Base-by-base conservation (phyloP, 1,140 invertebrate genomes). In the Lamellibrachia luymesi region DNA sequence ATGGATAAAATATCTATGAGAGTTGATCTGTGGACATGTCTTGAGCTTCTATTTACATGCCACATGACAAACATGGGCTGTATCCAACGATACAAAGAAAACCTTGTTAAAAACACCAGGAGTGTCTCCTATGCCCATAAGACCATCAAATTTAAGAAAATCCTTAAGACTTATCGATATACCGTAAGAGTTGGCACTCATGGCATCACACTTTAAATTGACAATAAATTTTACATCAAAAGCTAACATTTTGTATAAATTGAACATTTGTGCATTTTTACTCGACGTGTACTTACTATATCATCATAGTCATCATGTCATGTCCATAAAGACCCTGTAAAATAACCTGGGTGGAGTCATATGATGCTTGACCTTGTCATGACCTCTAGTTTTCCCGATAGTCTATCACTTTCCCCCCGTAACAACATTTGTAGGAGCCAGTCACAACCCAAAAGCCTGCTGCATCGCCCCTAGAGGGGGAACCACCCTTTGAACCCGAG, bases 391-490 rank as follows among this genome's bases (percentile, higher is more conserved):
- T 49, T 92, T 10, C 49, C 51, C 6, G 13, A 50, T n/a, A 50
- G 17, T n/a, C 22, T 22, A 49, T 91, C 27, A 22, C 49, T 22
- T n/a, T n/a, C n/a, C 91, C 91, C 50, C 90, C 22, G 50, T 92
- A 17, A 92, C 38, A 90, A 64, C 27, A 92, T n/a, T 50, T 51
- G 22, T 7, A 92, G 50, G 52, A 92, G 92, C 52, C 56, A 50
- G 56, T 89, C 50, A 92, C 93, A 27, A 93, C 93, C 91, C 56
- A 27, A 50, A 50, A 17, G 10, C 91, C 93, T 38, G 5, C 90
- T 56, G 90, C 49, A 17, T 27, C 50, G 2, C 64, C 64, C 64
- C 64, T 22, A 80, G 64, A 80, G 25, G 64, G 7, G 2, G 64
- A 80, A 10, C 64, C 13, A 22, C 64, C 17, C 64, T 2, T 80